phyloP scores from a whole-genome alignment of 2,888 invertebrate genomes.

The Xestia ashworthii region DNA sequence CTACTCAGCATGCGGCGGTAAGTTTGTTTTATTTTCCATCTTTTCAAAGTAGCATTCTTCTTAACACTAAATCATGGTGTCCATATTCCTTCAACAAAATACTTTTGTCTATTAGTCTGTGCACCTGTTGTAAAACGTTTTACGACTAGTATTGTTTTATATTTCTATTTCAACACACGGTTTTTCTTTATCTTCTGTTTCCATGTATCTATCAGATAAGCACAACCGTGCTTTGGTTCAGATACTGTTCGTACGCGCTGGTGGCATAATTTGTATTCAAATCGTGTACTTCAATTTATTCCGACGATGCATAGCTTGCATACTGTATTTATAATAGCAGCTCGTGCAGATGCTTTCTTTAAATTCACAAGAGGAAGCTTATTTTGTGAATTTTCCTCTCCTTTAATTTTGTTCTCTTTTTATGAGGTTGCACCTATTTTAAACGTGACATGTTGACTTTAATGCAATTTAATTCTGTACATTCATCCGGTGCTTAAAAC shows the following conservation, averaged over 20 bases:
- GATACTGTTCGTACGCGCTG: not conserved
- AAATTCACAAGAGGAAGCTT: not conserved
- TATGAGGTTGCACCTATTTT: not conserved
- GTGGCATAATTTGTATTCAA: slow-evolving; percentile 28
- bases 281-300: slow-evolving; percentile 3
- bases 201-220: slow-evolving; percentile 2
- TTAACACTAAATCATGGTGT: not conserved
- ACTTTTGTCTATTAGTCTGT: not conserved
- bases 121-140: not conserved
- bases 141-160: not conserved
- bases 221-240: not conserved
- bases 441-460: not conserved
- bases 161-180: not conserved
- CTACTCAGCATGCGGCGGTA: slow-evolving; percentile 95
- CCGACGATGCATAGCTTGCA: not conserved
- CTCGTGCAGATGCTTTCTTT: not conserved
- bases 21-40: slow-evolving; percentile 82
- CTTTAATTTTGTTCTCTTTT: not conserved
- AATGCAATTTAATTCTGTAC: slow-evolving; percentile 10
- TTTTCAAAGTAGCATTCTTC: not conserved
- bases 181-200: slow-evolving; percentile 3
- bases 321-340: not conserved
- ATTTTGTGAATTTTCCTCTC: not conserved
- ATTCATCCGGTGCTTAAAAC: slow-evolving; percentile 2
- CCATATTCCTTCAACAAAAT: not conserved